Evolutionary conservation across 2,888 invertebrate species (phyloP).

Genomic region (Acanthacorydalis orientalis): DNA sequence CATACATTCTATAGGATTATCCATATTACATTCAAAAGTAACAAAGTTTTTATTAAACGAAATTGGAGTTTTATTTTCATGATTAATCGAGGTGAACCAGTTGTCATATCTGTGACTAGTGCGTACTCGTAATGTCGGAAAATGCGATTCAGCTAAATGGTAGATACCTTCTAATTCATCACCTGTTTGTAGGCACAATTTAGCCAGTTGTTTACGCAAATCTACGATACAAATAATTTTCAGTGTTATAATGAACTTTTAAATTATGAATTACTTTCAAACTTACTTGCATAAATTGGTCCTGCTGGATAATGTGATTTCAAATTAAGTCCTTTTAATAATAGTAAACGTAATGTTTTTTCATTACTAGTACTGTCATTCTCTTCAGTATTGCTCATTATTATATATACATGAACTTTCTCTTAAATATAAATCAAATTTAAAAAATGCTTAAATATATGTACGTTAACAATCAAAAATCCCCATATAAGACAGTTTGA

Average conservation of each 20-base stretch:
- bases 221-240: conserved; percentile 11
- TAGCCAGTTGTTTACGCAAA: conserved; percentile 15
- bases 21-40: conserved; percentile 14
- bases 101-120: conserved; percentile 17
- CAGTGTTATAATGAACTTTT: neutral
- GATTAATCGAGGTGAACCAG: conserved; percentile 7
- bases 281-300: conserved; percentile 14
- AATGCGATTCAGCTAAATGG: conserved; percentile 21
- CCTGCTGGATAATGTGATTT: conserved; percentile 12
- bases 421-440: too few species aligned
- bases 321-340: conserved; percentile 7
- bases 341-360: too few species aligned
- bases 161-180: conserved; percentile 18
- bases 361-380: too few species aligned
- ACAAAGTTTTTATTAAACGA: conserved; percentile 15
- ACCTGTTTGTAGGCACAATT: conserved; percentile 12
- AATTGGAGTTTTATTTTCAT: conserved; percentile 8
- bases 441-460: too few species aligned
- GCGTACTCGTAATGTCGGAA: conserved; percentile 18
- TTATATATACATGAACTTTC: too few species aligned
- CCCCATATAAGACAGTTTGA: too few species aligned
- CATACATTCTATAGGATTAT: conserved; percentile 11
- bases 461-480: too few species aligned
- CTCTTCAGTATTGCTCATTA: too few species aligned
- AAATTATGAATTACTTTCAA: neutral